Base-by-base conservation (phyloP, 1,140 invertebrate genomes). In the Pseudomyrmex gracilis region DNA sequence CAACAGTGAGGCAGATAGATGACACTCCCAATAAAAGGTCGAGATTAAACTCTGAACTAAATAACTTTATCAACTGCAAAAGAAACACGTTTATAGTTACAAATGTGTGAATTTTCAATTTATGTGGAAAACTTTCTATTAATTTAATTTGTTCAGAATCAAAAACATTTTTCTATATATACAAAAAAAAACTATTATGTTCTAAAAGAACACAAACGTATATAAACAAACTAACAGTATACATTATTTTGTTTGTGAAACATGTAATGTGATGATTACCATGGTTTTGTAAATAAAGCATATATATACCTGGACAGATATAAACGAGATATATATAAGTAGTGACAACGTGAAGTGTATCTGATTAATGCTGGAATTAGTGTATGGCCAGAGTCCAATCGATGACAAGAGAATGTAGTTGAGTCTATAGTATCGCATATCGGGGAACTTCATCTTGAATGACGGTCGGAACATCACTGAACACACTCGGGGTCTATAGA, bases 51-150 rank as follows among this genome's bases (percentile, higher is more conserved):
- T 77, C 51, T 13, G 13, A 10, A 24, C n/a, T 0, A 2, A 55
- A 22, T 53, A 77, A 24, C 45, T 77, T 55, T 9, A 57, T 20
- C 15, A 77, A 67, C 74, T 77, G 61, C 22, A 13, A 51, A 67
- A 77, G 22, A 15, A 57, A 47, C 24, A 45, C 4, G 7, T 34
- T 34, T 5, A 34, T 34, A 34, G 5, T 34, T 34, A n/a, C n/a
- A 34, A 34, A n/a, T n/a, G n/a, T n/a, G n/a, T n/a, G n/a, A n/a
- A n/a, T n/a, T n/a, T n/a, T n/a, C n/a, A n/a, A n/a, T n/a, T n/a
- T n/a, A n/a, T n/a, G n/a, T 3, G 2, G 10, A 0, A 2, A 49
- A 49, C 49, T 34, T 5, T 34, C 34, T 34, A 34, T 34, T 34
- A 34, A 3, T 5, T 34, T 5, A 34, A 34, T 34, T 4, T 47